phyloP scores from a whole-genome alignment of 2,888 invertebrate species.

The Lithosia quadra region DNA sequence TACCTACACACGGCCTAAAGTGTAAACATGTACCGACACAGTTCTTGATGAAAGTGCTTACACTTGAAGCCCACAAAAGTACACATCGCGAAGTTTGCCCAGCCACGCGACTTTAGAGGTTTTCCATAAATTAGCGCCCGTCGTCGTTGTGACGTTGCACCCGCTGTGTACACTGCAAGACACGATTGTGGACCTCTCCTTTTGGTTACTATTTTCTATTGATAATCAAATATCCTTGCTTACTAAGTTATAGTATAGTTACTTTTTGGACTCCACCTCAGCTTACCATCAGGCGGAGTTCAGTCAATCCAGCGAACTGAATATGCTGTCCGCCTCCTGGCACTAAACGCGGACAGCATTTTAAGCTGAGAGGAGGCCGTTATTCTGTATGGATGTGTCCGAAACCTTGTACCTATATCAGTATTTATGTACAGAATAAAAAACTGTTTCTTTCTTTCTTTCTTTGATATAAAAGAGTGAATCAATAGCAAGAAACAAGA shows the following conservation, averaged over 20 bases:
- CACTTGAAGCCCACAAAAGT: constrained; percentile 48
- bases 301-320: too few relatives aligned
- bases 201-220: neutral
- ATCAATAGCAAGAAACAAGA: too few relatives aligned
- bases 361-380: too few relatives aligned
- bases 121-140: constrained; percentile 82
- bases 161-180: constrained; percentile 57
- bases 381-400: too few relatives aligned
- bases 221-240: neutral
- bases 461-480: too few relatives aligned
- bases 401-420: too few relatives aligned
- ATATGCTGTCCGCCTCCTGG: too few relatives aligned
- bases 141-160: constrained; percentile 69
- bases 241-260: neutral
- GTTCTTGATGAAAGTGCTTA: constrained; percentile 35
- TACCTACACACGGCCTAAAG: neutral
- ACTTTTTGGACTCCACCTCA: too few relatives aligned
- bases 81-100: constrained; percentile 46
- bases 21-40: neutral
- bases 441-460: too few relatives aligned
- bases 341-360: too few relatives aligned
- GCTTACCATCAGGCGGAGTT: too few relatives aligned
- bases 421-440: too few relatives aligned
- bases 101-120: constrained; percentile 60
- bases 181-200: constrained; percentile 30